Conservation (phyloP, 1,140 invertebrate genomes). For the Coptotermes formosanus region DNA sequence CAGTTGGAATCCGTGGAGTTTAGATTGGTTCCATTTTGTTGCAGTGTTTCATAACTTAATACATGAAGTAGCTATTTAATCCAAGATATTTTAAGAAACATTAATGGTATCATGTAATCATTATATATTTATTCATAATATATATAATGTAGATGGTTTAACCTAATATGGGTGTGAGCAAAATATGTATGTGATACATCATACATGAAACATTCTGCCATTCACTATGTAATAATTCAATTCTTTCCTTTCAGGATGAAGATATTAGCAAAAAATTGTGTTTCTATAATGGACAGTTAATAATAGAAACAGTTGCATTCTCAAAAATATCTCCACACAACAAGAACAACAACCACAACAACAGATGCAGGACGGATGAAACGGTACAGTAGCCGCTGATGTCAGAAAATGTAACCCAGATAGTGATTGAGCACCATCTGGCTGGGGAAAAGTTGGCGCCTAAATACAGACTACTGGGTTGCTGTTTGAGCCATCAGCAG, state of each 20-base stretch:
- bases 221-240: neutral
- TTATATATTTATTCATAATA: constrained; percentile 8
- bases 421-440: neutral
- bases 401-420: neutral
- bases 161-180: neutral
- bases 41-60: no score
- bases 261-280: neutral
- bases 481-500: neutral
- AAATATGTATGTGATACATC: neutral
- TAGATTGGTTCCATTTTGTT: neutral
- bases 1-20: neutral
- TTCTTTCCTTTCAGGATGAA: neutral
- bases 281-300: neutral
- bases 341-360: neutral
- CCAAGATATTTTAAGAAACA: neutral
- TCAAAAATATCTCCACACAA: neutral
- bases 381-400: neutral
- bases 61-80: neutral
- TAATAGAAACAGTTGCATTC: neutral
- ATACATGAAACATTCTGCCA: constrained; percentile 5
- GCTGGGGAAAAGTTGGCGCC: neutral
- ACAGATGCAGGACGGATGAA: constrained; percentile 2
- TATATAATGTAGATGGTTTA: constrained; percentile 6
- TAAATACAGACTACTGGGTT: neutral
- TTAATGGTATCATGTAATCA: neutral